phyloP scores from a whole-genome alignment of 2,797 vertebrate genomes.

The Phyllotis vaccarum region DNA sequence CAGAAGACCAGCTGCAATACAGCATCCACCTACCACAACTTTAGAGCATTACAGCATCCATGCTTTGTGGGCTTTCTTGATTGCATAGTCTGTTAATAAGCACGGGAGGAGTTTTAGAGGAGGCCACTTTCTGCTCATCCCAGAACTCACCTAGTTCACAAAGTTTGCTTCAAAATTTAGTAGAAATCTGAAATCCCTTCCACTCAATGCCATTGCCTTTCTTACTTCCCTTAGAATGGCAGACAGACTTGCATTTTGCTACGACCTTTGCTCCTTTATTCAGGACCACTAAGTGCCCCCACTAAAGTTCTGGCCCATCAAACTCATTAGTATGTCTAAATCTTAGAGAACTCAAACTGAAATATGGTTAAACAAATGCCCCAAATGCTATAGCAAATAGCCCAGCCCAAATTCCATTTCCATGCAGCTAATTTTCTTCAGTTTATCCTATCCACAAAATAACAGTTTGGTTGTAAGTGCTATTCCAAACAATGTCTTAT shows the following conservation, averaged over 20 bases:
- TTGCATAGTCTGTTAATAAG: neutral
- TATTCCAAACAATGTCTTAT: neutral
- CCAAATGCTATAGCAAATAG: neutral
- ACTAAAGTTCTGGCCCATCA: neutral
- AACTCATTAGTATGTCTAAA: neutral
- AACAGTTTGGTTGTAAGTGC: neutral
- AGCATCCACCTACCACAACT: neutral
- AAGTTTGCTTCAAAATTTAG: neutral
- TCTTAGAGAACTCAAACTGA: neutral
- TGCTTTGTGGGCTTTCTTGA: neutral
- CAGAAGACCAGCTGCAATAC: neutral
- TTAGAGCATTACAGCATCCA: neutral
- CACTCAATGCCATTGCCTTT: fast-evolving
- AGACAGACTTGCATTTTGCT: neutral
- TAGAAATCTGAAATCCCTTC: neutral
- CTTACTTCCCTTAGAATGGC: neutral
- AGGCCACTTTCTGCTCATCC: neutral
- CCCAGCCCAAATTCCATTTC: neutral
- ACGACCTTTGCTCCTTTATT: neutral
- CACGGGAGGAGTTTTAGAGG: no score
- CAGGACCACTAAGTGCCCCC: neutral
- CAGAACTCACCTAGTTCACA: neutral
- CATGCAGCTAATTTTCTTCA: neutral
- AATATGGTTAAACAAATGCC: neutral
- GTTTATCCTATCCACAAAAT: neutral